Evolutionary conservation across 2,888 invertebrate genomes (phyloP).

Genomic region (Scaptomyza flava): DNA sequence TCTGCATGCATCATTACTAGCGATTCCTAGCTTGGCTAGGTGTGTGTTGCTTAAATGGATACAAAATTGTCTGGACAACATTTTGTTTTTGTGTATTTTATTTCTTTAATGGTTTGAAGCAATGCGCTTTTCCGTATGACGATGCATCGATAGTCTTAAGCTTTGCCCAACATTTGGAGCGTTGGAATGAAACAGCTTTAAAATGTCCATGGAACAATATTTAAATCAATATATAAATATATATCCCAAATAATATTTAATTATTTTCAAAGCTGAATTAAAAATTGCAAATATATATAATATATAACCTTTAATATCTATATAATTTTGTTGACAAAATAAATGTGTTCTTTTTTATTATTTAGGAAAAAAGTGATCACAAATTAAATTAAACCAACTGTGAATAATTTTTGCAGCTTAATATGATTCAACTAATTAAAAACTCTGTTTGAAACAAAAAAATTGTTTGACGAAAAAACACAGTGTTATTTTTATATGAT

Average conservation of each 20-base stretch:
- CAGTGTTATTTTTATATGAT: too few species aligned
- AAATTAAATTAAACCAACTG: background rate
- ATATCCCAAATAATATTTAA: background rate
- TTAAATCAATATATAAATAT: background rate
- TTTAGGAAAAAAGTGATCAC: background rate
- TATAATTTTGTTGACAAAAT: background rate
- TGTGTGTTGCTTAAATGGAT: too few species aligned
- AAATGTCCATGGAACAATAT: background rate
- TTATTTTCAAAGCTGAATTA: background rate
- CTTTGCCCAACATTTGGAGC: background rate
- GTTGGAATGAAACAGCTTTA: background rate
- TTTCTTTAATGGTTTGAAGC: too few species aligned
- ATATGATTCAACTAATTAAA: background rate
- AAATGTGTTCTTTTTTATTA: background rate
- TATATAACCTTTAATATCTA: background rate
- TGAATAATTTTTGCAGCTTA: background rate
- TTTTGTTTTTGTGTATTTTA: too few species aligned
- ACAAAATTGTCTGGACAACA: too few species aligned
- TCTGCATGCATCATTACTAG: too few species aligned
- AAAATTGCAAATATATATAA: background rate
- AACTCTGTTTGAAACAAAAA: background rate
- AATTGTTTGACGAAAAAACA: too few species aligned
- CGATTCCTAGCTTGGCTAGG: too few species aligned
- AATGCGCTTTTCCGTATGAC: too few species aligned
- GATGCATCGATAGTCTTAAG: background rate